Evolutionary conservation across 2,113 vertebrate species (phyloP), one percentile per base, ranked within the genome.

Genomic region (Erinaceus europaeus): DNA sequence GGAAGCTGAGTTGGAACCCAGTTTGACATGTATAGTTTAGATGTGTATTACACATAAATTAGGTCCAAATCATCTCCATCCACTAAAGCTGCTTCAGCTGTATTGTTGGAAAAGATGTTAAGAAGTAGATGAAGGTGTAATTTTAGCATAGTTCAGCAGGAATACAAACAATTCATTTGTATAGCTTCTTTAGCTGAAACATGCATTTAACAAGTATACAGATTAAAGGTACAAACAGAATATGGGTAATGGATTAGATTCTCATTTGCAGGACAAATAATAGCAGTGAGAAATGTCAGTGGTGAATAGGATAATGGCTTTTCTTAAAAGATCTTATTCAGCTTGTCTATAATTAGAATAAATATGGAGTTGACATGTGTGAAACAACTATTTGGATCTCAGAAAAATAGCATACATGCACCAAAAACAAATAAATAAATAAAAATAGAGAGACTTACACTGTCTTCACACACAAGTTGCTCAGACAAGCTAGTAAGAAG

Each of bases 121-220:
- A 84, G 27, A 76, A 59, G 69, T 75, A 88, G 76, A 7, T 61
- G 11, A 55, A 29, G 53, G 4, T 13, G 10, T 82, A 36, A 65
- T 74, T 77, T 91, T 14, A 89, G 53, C 38, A 57, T 9, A 46
- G 48, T 61, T 90, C 52, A 72, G 59, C 71, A 71, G 53, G 67
- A 62, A 89, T 52, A 23, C 18, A 91, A 73, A 40, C 64, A 89
- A 79, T 93, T 68, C 59, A 32, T 73, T 73, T 50, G 13, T 86
- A 44, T 80, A 52, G 5, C 40, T 78, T 27, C 29, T 83, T 84
- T 89, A 92, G 27, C 64, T 88, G 74, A 68, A 91, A 68, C 73
- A 53, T n/a, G 11, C 77, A 8, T 84, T 86, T 90, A 64, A 44
- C n/a, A 81, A 80, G 42, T 46, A 67, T 90, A 34, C 17, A 78